phyloP scores from a whole-genome alignment of 2,113 vertebrate species.

The Takifugu flavidus region DNA sequence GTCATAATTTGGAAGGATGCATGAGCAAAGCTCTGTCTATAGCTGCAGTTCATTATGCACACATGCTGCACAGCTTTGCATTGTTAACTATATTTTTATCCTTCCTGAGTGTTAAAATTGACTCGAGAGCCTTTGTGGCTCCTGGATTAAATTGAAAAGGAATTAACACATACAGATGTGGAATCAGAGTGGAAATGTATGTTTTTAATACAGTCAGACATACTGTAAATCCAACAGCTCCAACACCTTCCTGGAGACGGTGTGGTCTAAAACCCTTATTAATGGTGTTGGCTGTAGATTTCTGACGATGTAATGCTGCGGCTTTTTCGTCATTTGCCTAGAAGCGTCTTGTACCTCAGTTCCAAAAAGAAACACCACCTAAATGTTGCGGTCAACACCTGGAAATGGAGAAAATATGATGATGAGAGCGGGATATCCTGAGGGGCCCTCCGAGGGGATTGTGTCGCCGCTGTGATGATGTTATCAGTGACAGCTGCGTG shows the following conservation, averaged over 20 bases:
- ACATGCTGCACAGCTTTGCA: slow-evolving; percentile 3
- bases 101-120: slow-evolving; percentile 7
- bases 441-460: slow-evolving; percentile 50
- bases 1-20: background rate
- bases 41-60: slow-evolving; percentile 5
- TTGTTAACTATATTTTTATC: background rate
- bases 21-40: background rate
- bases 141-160: background rate
- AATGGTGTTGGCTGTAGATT: too few relatives aligned
- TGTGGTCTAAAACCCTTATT: background rate
- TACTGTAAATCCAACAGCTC: background rate
- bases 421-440: slow-evolving; percentile 51
- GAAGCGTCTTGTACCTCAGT: slow-evolving; percentile 1
- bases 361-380: slow-evolving; percentile 6
- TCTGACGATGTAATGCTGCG: too few relatives aligned
- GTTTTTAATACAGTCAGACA: background rate
- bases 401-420: slow-evolving; percentile 32
- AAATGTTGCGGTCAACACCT: slow-evolving; percentile 16
- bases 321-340: background rate
- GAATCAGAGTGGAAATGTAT: background rate
- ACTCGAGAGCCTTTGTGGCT: slow-evolving; percentile 11
- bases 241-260: background rate
- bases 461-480: slow-evolving; percentile 57
- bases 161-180: slow-evolving; percentile 3
- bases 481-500: slow-evolving; percentile 67